Percentiles rank a stretch among this genome's conserved stretches.
Evolutionary conservation across 2,113 vertebrate species (phyloP).

Genomic region (Paramormyrops kingsleyae): DNA sequence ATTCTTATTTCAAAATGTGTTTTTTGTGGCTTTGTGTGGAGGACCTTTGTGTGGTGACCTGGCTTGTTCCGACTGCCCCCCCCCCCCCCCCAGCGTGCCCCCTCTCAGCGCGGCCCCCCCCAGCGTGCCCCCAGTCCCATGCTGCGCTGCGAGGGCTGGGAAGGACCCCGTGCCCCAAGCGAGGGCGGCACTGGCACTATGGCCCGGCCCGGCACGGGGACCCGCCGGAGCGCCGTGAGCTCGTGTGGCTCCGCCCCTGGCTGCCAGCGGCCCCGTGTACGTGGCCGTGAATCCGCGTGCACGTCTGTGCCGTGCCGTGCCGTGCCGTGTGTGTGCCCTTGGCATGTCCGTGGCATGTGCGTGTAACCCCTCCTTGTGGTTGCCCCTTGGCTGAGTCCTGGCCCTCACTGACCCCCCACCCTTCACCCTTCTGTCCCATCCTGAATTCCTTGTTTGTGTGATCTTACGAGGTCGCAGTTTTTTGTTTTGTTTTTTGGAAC

Average conservation of each 20-base stretch:
- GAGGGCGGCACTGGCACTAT: slow-evolving; percentile 37
- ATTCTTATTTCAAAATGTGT: background rate
- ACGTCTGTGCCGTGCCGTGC: background rate
- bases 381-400: background rate
- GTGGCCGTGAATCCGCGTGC: background rate
- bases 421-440: background rate
- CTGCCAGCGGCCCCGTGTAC: background rate
- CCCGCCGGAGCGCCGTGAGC: slow-evolving; percentile 28
- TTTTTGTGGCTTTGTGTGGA: background rate
- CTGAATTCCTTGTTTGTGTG: background rate
- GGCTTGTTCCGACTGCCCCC: background rate
- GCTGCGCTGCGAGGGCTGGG: slow-evolving; percentile 35
- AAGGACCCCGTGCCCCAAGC: slow-evolving; percentile 30
- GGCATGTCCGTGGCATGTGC: background rate
- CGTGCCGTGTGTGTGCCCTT: background rate
- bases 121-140: slow-evolving; percentile 40
- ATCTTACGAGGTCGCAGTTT: background rate
- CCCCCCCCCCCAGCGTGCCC: no score
- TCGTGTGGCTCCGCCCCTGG: background rate
- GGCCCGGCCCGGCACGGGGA: slow-evolving; percentile 19
- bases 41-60: no score
- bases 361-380: background rate
- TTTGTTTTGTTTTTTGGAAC: background rate
- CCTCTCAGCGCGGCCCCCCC: background rate
- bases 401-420: background rate